A percentile compares a stretch with the other conserved stretches of the same genome.
phyloP scores from a whole-genome alignment of 2,888 invertebrate genomes.

The Sinohyriopsis cumingii region DNA sequence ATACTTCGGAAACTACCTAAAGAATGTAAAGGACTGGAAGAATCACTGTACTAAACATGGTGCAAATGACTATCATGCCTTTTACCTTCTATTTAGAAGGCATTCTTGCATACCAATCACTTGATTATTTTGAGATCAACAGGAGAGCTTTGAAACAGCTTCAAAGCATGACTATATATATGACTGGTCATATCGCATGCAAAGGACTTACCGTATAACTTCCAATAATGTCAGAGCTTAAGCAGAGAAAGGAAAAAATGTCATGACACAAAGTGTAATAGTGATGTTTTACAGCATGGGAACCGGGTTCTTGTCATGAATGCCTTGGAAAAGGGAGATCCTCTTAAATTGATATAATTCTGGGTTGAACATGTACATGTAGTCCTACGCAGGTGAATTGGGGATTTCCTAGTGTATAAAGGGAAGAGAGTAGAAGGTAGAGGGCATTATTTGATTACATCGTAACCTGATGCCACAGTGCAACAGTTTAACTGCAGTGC shows the following conservation, averaged over 20 bases:
- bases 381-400: slow-evolving; percentile 9
- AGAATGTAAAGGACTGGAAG: slow-evolving; percentile 13
- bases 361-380: slow-evolving; percentile 22
- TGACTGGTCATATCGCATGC: no score
- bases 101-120: slow-evolving; percentile 12
- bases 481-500: background rate
- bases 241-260: slow-evolving; percentile 1
- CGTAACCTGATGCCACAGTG: slow-evolving; percentile 8
- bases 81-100: slow-evolving; percentile 11
- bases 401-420: slow-evolving; percentile 19
- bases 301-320: slow-evolving; percentile 21
- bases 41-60: slow-evolving; percentile 14
- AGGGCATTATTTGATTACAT: slow-evolving; percentile 5
- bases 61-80: slow-evolving; percentile 9
- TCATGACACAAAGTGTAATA: background rate
- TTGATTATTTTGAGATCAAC: slow-evolving; percentile 7
- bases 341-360: slow-evolving; percentile 18
- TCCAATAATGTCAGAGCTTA: no score
- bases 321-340: slow-evolving; percentile 13
- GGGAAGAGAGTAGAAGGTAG: slow-evolving; percentile 6
- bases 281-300: slow-evolving; percentile 7
- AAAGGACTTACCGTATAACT: no score
- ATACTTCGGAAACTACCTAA: slow-evolving; percentile 17
- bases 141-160: background rate
- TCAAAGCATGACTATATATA: background rate